Conservation (phyloP, 2,797 vertebrate species). For the Natrix natrix region DNA sequence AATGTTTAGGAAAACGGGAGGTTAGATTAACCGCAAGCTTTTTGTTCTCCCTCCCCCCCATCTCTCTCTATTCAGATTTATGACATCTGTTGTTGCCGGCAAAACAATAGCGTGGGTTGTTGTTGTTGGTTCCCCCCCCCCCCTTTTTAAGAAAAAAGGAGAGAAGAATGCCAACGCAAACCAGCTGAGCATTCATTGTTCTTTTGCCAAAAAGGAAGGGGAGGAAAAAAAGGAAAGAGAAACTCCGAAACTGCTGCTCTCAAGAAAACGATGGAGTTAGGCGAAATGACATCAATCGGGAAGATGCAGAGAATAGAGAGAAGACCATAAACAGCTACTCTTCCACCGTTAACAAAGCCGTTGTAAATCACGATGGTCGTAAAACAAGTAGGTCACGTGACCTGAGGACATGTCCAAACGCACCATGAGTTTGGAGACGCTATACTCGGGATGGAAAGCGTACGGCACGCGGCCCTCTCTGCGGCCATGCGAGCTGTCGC, state of each 20-base stretch:
- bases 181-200: conserved; percentile 68
- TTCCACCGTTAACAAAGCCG: neutral
- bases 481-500: no score
- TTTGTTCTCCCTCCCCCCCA: conserved; percentile 31
- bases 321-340: conserved; percentile 38
- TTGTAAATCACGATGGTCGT: neutral
- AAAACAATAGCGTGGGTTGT: conserved; percentile 56
- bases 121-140: neutral
- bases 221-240: neutral
- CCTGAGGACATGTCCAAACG: neutral
- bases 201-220: conserved; percentile 30
- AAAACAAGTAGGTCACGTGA: neutral
- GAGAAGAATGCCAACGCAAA: conserved; percentile 49
- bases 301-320: conserved; percentile 60
- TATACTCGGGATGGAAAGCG: no score
- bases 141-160: neutral
- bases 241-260: neutral
- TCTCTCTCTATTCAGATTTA: conserved; percentile 57
- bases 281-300: conserved; percentile 59
- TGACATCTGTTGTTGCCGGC: conserved; percentile 66
- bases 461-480: no score
- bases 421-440: neutral
- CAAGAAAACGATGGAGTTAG: conserved; percentile 55
- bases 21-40: conserved; percentile 52
- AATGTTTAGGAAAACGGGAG: conserved; percentile 48